Conservation (phyloP, 2,797 vertebrate species). For the Octomys mimax region DNA sequence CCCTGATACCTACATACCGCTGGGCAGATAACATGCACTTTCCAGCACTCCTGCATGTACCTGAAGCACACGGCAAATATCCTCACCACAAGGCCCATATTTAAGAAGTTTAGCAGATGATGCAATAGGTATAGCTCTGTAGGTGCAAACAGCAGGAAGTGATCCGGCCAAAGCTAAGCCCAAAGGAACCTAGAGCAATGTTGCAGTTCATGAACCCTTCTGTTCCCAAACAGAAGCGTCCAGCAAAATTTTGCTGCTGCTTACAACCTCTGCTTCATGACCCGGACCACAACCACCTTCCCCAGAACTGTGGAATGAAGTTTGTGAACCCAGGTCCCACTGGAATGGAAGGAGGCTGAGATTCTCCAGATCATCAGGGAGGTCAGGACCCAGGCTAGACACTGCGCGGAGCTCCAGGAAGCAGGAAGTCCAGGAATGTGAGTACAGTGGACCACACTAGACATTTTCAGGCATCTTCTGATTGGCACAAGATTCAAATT, state of each 20-base stretch:
- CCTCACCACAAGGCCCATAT: neutral
- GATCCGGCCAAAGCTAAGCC: neutral
- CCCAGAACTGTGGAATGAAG: too few relatives aligned
- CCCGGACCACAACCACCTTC: too few relatives aligned
- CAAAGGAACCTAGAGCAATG: neutral
- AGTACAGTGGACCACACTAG: neutral
- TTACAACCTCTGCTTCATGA: too few relatives aligned
- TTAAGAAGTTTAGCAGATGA: neutral
- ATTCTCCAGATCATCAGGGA: neutral
- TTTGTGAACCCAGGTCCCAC: neutral
- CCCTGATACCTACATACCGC: neutral
- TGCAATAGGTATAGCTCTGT: neutral
- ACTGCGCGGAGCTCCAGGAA: neutral
- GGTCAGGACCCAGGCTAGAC: neutral
- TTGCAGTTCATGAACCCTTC: neutral
- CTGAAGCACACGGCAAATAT: neutral
- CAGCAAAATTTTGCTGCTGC: neutral
- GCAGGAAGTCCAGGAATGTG: neutral
- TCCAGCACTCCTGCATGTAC: neutral
- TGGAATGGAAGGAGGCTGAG: neutral
- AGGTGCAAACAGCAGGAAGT: neutral
- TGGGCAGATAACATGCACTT: neutral
- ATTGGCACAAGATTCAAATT: neutral
- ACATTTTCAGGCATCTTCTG: neutral
- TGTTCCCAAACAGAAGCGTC: neutral